Base-by-base conservation (phyloP, 2,113 vertebrate species). In the Mobula hypostoma region DNA sequence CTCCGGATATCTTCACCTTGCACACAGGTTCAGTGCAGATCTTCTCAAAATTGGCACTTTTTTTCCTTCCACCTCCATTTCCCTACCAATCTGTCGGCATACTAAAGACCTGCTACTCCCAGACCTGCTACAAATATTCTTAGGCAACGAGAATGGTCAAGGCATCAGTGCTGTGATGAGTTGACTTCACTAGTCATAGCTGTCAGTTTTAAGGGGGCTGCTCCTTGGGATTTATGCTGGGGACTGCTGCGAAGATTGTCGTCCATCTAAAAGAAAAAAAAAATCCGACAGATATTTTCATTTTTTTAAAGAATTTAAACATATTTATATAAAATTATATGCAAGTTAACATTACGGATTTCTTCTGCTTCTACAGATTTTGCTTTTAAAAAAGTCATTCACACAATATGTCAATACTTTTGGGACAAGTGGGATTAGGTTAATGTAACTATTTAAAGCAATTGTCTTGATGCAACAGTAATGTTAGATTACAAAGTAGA, bases 241-340 rank as follows among this genome's bases (percentile, higher is more conserved):
- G 99, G 99, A 95, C 98, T 99, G 96, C 97, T 99, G 94, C 98
- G 98, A 95, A 99, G 98, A 95, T 98, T 99, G 96, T 99, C 97
- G 94, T 99, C 98, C 99, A 99, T 99, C 99, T 99, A 96, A 74
- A 96, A 95, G 85, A 96, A 95, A 97, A 21, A 97, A 95, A 94
- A 96, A 24, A 40, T 90, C 29, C 5, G 61, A 91, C 19, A 85
- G 82, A 48, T 48, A 36, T 2, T 91, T 68, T 68, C 14, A 91
- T 68, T 3, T 82, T 82, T 48, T 82, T 40, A 5, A 82, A 82
- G 27, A 40, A 19, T 32, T 82, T 36, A 74, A 74, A 21, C 5
- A 74, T 74, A 19, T 24, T 74, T 74, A 74, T 21, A 2, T 24
- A 74, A 24, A 74, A 74, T 74, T 74, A 24, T 24, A 21, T 24